phyloP scores from a whole-genome alignment of 2,888 invertebrate species.

The Eilema depressum region DNA sequence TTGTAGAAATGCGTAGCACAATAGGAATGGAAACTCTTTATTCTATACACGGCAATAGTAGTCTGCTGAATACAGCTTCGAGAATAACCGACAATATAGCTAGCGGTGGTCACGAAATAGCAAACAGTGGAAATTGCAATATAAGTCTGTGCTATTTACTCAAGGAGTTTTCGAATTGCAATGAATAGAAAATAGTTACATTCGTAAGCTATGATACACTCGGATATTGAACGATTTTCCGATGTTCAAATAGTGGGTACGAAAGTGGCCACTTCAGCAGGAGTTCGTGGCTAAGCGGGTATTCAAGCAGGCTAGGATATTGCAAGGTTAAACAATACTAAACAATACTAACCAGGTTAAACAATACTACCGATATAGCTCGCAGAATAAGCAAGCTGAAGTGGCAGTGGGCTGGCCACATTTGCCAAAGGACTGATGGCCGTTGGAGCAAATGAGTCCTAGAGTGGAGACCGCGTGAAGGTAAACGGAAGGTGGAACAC shows the following conservation, averaged over 20 bases:
- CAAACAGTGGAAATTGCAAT: conserved; percentile 9
- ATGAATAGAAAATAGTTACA: conserved; percentile 5
- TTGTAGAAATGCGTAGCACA: neutral
- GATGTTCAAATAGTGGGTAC: neutral
- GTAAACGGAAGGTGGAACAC: too few species aligned
- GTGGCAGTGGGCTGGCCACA: too few species aligned
- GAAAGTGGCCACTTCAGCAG: neutral
- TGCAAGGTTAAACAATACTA: too few species aligned
- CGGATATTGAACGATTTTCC: neutral
- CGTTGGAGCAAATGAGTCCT: too few species aligned
- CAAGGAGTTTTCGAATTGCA: conserved; percentile 6
- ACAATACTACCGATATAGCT: too few species aligned
- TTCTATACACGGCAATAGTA: neutral
- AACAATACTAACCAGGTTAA: too few species aligned
- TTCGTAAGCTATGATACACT: neutral
- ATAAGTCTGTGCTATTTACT: neutral
- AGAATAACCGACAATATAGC: neutral
- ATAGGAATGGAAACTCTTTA: neutral
- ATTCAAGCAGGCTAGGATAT: too few species aligned
- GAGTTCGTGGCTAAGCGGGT: too few species aligned
- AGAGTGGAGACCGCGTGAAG: too few species aligned
- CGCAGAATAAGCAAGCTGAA: too few species aligned
- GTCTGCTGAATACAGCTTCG: neutral
- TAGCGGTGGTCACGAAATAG: conserved; percentile 7
- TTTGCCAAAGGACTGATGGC: too few species aligned